These are phyloP conservation scores for Fragum fragum DNA, from an alignment of 2,888 invertebrate species.

Conservation along the genomic window DNA sequence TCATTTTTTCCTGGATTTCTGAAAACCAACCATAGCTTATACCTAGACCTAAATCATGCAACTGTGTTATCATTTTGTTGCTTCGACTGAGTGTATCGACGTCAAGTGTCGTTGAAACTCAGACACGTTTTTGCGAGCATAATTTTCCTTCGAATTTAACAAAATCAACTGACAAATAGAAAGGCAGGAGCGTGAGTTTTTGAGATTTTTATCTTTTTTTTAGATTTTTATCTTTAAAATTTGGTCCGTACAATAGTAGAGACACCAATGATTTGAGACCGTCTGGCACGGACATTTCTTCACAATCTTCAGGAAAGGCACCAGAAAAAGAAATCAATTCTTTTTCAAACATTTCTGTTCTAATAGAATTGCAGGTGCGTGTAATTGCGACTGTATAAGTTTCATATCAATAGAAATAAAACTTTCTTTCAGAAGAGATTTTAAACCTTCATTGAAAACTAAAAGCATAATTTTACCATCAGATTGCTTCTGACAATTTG, in stretches of 20 bases:
- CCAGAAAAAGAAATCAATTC: conserved; percentile 10
- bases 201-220: conserved; percentile 1
- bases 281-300: conserved; percentile 40
- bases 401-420: conserved; percentile 21
- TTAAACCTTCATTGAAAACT: conserved; percentile 18
- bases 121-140: background rate
- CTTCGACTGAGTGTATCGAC: conserved; percentile 45
- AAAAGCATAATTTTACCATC: background rate
- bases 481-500: conserved; percentile 19
- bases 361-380: conserved; percentile 35
- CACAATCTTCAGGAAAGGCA: conserved; percentile 25
- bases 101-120: conserved; percentile 1
- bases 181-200: background rate
- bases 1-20: background rate
- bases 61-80: conserved; percentile 48
- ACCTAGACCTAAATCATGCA: conserved; percentile 57
- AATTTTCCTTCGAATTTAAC: conserved; percentile 9
- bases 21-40: conserved; percentile 60
- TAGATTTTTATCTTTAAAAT: conserved; percentile 8
- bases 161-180: conserved; percentile 6
- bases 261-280: conserved; percentile 39
- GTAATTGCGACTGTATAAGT: conserved; percentile 40
- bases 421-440: background rate
- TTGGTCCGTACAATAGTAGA: conserved; percentile 44
- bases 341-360: conserved; percentile 31